Evolutionary conservation across 2,797 vertebrate genomes (phyloP), one percentile per base, ranked within the genome.

Genomic region (Hyperoplus lanceolatus): DNA sequence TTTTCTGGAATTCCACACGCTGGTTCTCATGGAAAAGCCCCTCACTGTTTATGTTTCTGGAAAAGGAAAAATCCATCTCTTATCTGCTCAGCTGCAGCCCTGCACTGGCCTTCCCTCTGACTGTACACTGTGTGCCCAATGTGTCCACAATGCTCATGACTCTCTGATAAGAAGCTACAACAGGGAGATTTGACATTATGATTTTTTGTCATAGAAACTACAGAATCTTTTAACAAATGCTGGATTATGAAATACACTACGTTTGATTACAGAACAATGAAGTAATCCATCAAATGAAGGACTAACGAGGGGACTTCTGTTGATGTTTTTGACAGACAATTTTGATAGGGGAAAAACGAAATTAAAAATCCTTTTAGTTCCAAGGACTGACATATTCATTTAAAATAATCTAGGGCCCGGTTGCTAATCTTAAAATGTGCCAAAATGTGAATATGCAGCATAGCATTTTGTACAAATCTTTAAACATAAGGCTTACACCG

Each of bases 41-140:
- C 62, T 84, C 61, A 1, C 38, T 78, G 87, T 90, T 93, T 77
- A 88, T 73, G 58, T 89, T 90, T 80, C 81, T 84, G 80, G 29
- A 29, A 88, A 81, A 85, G 89, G 81, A 86, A 91, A 90, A 88
- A 79, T 70, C 57, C 66, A 76, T 79, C 72, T 68, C 82, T 90
- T 84, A 86, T 91, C 88, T 78, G 56, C 60, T 82, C 48, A 46
- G 38, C 41, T 73, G 62, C 77, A 53, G 60, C n/a, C 58, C 65
- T 80, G 73, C 49, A 41, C 67, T 18, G 48, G 50, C 41, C 46
- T 71, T 65, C 3, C 51, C 73, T 62, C 71, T 45, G 29, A 29
- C 21, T 46, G 39, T 57, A 55, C 8, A 0, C 38, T 46, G 63
- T 36, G 46, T 64, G 59, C 21, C 72, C 48, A 50, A 65, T 58